Evolutionary conservation across 2,797 vertebrate genomes (phyloP).

Genomic region (Rhynchotus rufescens): DNA sequence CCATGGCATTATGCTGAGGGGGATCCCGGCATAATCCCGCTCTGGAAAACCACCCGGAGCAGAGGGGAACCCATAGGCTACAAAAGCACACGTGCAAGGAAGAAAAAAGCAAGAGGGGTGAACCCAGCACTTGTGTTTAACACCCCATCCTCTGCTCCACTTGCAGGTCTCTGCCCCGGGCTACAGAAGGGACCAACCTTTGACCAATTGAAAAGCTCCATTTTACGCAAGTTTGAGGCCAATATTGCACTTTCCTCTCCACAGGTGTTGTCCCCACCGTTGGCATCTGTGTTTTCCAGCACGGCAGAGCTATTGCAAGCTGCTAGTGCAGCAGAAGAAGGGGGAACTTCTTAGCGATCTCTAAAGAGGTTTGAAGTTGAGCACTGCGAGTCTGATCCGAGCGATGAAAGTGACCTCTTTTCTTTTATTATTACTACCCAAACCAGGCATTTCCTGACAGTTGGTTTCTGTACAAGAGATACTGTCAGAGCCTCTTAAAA

Average conservation of each 20-base stretch:
- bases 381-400: background rate
- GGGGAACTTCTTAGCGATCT: background rate
- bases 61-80: background rate
- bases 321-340: background rate
- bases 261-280: background rate
- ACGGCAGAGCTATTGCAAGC: background rate
- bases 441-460: background rate
- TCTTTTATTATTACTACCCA: background rate
- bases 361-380: background rate
- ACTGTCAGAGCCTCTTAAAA: background rate
- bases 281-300: background rate
- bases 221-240: background rate
- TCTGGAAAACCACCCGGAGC: background rate
- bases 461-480: background rate
- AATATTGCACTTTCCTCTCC: background rate
- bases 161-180: background rate
- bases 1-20: background rate
- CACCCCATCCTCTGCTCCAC: rapidly evolving
- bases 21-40: background rate
- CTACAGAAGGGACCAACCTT: rapidly evolving
- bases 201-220: background rate
- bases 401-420: background rate
- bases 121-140: background rate
- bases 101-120: background rate
- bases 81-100: rapidly evolving